Evolutionary conservation across 2,113 vertebrate species (phyloP), one percentile per base, ranked within the genome.

Genomic region (Entomyzon cyanotis): DNA sequence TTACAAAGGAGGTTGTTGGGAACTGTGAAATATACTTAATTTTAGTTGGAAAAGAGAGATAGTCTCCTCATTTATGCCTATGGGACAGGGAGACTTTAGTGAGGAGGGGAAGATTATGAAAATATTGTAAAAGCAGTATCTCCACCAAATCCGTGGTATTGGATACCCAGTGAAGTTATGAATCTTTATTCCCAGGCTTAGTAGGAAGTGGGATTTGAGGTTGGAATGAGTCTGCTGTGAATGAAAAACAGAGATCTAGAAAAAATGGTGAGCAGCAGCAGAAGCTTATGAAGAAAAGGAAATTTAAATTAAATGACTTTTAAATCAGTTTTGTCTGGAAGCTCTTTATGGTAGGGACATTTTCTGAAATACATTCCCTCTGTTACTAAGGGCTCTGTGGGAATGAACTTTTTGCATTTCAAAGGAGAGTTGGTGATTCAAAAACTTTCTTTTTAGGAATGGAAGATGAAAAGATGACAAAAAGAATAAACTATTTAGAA

Each of bases 261-360:
- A 90, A 87, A 27, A 89, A 52, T 68, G 71, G 64, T 14, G 46
- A 94, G 19, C 63, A 77, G 25, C 28, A 80, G 28, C 49, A 96
- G 88, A 73, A 83, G 28, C 16, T 68, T 69, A 31, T 65, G 35
- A n/a, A 89, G 56, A 67, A 89, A 87, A 86, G 35, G 21, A 84
- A 93, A 86, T 67, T 25, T 88, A 69, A 92, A 86, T 81, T 59
- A 74, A 76, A 84, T 58, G 2, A 74, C 24, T 84, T 90, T 90
- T 15, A 81, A 89, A 81, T 65, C 27, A 75, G 3, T 81, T 90
- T 84, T 81, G 62, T 92, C 76, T 92, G 80, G 60, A 90, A 84
- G 52, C 15, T 92, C 64, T 55, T 89, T 47, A 53, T 63, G 35
- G 31, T 62, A 86, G 42, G 21, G 55, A 59, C 9, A 50, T 31